phyloP scores from a whole-genome alignment of 2,888 invertebrate species.

The Drosophila maculinotata region DNA sequence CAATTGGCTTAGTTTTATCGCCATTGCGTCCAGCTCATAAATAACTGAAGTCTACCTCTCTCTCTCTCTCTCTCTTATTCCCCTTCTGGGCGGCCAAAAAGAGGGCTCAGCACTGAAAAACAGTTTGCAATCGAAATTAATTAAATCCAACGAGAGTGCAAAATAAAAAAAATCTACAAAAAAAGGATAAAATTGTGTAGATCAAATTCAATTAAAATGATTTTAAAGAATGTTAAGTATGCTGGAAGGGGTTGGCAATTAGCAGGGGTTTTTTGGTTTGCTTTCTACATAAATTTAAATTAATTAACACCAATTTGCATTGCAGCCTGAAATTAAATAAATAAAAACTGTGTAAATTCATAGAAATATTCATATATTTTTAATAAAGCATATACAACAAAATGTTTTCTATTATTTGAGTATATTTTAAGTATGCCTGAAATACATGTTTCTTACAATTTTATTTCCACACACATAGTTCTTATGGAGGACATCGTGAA shows the following conservation, averaged over 20 bases:
- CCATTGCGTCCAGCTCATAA: constrained; percentile 35
- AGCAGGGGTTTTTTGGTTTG: too few species aligned
- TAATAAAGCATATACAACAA: too few species aligned
- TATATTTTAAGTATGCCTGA: too few species aligned
- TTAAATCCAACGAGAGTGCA: constrained; percentile 36
- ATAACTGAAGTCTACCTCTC: constrained; percentile 42
- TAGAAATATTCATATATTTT: neutral
- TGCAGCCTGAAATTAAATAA: constrained; percentile 4
- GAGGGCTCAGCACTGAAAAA: neutral
- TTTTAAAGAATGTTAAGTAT: constrained; percentile 13
- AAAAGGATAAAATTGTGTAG: constrained; percentile 12
- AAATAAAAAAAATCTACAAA: neutral
- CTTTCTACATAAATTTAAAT: constrained; percentile 33
- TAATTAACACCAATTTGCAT: constrained; percentile 32
- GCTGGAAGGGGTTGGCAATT: neutral
- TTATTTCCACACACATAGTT: constrained; percentile 1
- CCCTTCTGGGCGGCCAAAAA: too few species aligned
- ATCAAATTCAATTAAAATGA: constrained; percentile 36
- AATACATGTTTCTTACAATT: neutral
- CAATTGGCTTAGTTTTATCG: constrained; percentile 64
- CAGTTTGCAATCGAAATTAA: constrained; percentile 42
- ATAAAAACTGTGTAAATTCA: neutral
- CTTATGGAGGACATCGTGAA: too few species aligned
- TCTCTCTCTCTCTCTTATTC: too few species aligned
- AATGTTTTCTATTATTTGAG: too few species aligned